Percentiles rank a stretch among this genome's conserved stretches.
Conservation (phyloP, 1,140 invertebrate species). For the Yoshiicerus persimilis region DNA sequence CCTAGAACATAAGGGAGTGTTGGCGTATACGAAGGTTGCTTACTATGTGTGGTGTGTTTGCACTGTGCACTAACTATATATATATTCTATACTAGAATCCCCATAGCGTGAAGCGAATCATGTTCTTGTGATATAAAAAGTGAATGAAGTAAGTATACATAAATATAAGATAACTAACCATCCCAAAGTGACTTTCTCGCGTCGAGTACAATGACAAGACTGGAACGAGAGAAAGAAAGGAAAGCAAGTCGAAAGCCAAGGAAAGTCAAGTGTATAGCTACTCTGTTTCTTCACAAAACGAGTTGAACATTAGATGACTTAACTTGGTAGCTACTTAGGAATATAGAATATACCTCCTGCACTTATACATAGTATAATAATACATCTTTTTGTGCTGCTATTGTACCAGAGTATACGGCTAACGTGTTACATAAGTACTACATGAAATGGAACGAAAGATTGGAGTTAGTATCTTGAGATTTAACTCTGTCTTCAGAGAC, state of each 20-base stretch:
- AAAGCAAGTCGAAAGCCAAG: background rate
- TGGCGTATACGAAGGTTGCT: no score
- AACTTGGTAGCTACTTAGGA: background rate
- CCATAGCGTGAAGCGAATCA: background rate
- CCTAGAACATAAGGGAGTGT: no score
- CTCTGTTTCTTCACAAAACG: background rate
- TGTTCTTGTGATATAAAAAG: background rate
- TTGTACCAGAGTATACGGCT: no score
- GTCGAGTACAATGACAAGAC: background rate
- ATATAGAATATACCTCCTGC: background rate
- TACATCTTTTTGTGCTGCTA: background rate
- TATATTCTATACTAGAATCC: background rate
- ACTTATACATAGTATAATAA: background rate
- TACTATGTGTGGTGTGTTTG: no score
- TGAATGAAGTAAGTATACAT: background rate
- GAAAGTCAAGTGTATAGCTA: background rate
- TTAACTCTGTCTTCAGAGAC: background rate
- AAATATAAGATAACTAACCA: background rate
- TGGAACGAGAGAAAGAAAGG: background rate
- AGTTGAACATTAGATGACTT: background rate
- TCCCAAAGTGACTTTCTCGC: slow-evolving; percentile 6
- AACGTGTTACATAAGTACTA: background rate
- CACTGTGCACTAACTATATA: background rate
- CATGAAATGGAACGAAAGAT: background rate
- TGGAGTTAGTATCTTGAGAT: background rate